These are phyloP conservation scores for Masticophis lateralis DNA, from an alignment of 2,797 vertebrate species.

Conservation along the genomic window DNA sequence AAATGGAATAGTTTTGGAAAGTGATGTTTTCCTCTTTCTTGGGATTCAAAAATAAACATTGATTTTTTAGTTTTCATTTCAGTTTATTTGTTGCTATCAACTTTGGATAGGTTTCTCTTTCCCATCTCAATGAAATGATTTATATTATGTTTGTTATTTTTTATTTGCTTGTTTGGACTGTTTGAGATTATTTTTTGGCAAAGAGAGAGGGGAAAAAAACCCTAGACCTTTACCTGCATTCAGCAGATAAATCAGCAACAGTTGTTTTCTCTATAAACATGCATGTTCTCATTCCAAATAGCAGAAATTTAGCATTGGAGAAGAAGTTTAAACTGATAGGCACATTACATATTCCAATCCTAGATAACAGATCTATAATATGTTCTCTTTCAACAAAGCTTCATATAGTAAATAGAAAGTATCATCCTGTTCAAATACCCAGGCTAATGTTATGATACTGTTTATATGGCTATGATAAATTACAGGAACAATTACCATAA, in stretches of 20 bases:
- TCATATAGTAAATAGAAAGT: neutral
- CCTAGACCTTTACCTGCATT: neutral
- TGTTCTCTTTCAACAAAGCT: neutral
- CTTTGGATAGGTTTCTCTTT: neutral
- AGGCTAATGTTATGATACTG: neutral
- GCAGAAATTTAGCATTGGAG: neutral
- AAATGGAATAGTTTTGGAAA: constrained; percentile 7
- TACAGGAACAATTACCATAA: neutral
- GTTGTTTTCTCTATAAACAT: neutral
- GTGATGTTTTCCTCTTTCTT: neutral
- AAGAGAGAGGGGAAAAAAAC: neutral
- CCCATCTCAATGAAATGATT: neutral
- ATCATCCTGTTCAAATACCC: neutral
- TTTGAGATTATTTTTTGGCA: neutral
- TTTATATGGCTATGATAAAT: neutral
- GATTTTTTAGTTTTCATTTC: neutral
- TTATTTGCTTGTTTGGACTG: neutral
- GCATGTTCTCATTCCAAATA: neutral
- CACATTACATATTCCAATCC: neutral
- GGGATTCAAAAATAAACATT: constrained; percentile 9
- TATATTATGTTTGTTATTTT: neutral
- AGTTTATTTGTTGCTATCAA: neutral
- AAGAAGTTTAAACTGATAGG: neutral
- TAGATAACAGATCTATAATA: neutral
- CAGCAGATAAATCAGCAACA: neutral